Base-by-base conservation (phyloP, 2,888 invertebrate genomes). In the Crossocerus cetratus region DNA sequence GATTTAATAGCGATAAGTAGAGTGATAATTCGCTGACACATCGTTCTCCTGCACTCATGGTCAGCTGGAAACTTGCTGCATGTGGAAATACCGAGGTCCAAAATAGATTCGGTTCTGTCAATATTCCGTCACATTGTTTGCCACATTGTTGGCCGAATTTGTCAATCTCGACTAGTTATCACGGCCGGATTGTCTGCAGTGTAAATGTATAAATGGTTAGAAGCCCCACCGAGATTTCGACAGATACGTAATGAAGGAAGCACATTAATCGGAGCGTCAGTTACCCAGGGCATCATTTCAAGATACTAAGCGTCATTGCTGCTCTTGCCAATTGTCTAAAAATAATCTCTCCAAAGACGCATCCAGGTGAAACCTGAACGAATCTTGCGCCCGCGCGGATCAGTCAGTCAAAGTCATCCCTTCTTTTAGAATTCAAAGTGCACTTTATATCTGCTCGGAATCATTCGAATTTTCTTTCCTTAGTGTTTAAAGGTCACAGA, bases 281-380 rank as follows among this genome's bases (percentile, higher is more conserved):
- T 65, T 49, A 13, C 20, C 32, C 23, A 44, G 16, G 58, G 49
- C 58, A 55, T 63, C 65, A 49, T 65, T 21, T 57, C 57, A 59
- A 22, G 42, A 13, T 22, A 11, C 21, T 16, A 23, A 42, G 32
- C 54, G 32, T 18, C 14, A 58, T 49, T 42, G 62, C 22, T 4
- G 16, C 13, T 21, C 32, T 60, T 65, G 60, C 56, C 59, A 65
- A 61, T 16, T 13, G n/a, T 32, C 45, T 42, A 18, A 49, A 65
- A 65, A 69, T 53, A 57, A 62, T 49, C 23, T 42, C 49, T 23
- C 56, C 56, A 56, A 49, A 45, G 13, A n/a, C n/a, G 20, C 14
- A 13, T 22, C 49, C 45, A 22, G 45, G n/a, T 49, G 49, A 4
- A 16, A 16, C 13, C 13, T 49, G 49, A 49, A 49, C 16, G 13